These are phyloP conservation scores for Campoplex capitator DNA, from an alignment of 2,888 invertebrate genomes.

Conservation along the genomic window DNA sequence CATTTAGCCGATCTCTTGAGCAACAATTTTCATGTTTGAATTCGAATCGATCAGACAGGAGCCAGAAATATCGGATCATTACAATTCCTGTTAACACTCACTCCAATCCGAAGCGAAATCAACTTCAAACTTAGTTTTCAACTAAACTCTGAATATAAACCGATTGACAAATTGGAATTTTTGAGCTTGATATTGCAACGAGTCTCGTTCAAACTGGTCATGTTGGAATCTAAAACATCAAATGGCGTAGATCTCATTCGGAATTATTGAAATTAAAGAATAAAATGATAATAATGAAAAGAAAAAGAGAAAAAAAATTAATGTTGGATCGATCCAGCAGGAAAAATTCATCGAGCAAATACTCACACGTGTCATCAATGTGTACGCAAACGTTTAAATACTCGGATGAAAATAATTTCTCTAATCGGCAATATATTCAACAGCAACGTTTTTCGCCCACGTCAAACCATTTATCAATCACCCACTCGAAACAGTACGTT, in stretches of 20 bases:
- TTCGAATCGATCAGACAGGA: not conserved
- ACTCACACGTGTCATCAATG: constrained; percentile 10
- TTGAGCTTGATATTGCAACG: not conserved
- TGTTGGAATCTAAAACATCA: not conserved
- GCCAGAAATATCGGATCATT: not conserved
- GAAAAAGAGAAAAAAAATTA: too few species aligned
- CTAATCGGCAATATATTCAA: constrained; percentile 68
- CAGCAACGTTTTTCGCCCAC: constrained; percentile 66
- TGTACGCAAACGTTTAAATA: constrained; percentile 16
- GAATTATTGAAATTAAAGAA: not conserved
- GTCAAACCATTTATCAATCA: constrained; percentile 74
- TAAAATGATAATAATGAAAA: not conserved
- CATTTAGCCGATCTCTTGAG: not conserved
- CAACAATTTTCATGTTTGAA: not conserved
- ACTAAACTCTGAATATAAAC: not conserved
- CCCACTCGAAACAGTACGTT: constrained; percentile 72
- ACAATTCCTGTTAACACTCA: not conserved
- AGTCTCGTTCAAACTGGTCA: not conserved
- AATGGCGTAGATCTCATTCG: not conserved
- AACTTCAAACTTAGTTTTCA: not conserved
- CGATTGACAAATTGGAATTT: not conserved
- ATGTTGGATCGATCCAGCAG: not conserved
- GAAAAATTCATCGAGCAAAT: not conserved
- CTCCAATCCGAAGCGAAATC: not conserved
- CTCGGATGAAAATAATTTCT: constrained; percentile 68